Conservation (phyloP, 2,888 invertebrate species). For the Drosophila mettleri region DNA sequence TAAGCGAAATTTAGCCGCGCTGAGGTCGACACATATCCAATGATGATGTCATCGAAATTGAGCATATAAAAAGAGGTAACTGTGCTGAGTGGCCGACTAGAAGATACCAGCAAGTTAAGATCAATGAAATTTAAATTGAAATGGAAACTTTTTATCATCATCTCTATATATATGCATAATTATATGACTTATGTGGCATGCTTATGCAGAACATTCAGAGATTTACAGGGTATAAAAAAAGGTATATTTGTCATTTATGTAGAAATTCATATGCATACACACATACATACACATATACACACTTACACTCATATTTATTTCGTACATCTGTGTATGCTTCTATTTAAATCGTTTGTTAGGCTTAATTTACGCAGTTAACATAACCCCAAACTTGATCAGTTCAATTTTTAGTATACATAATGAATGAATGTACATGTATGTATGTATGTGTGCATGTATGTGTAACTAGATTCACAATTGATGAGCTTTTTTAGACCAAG, state of each 20-base stretch:
- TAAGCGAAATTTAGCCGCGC: slow-evolving; percentile 10
- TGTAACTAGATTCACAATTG: slow-evolving; percentile 3
- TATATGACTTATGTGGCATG: background rate
- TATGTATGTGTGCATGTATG: background rate
- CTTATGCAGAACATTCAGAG: background rate
- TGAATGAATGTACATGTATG: background rate
- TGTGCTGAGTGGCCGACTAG: background rate
- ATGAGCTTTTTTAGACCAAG: slow-evolving; percentile 31
- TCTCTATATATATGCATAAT: background rate
- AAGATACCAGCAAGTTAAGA: background rate
- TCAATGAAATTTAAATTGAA: too few relatives aligned
- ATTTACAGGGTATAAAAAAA: slow-evolving; percentile 1
- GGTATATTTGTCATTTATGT: slow-evolving; percentile 5
- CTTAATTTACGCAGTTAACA: slow-evolving; percentile 20
- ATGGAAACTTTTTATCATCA: background rate
- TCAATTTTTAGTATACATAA: background rate
- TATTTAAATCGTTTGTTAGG: slow-evolving; percentile 10
- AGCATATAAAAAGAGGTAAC: background rate
- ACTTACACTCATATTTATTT: background rate
- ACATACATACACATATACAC: background rate
- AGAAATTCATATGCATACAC: background rate
- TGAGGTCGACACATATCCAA: slow-evolving; percentile 26
- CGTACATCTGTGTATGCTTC: background rate
- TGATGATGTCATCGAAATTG: slow-evolving; percentile 45
- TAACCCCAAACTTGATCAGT: slow-evolving; percentile 6